These are phyloP conservation scores for Caradrina kadenii DNA, from an alignment of 2,888 invertebrate species.

Conservation along the genomic window DNA sequence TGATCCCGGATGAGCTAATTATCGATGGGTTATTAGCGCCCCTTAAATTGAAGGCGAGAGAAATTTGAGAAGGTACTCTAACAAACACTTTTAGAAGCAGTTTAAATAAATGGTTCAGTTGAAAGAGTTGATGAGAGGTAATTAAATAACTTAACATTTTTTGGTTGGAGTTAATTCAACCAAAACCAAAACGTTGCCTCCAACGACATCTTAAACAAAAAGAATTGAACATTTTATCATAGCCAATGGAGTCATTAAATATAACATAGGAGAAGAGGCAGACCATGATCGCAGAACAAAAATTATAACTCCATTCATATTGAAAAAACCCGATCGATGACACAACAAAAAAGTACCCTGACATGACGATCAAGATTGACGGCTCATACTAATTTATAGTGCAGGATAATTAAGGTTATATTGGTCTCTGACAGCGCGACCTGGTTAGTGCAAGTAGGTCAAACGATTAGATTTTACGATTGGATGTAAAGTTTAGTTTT, in stretches of 20 bases:
- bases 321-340: conserved; percentile 3
- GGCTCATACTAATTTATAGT: conserved; percentile 66
- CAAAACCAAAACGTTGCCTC: neutral
- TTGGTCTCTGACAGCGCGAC: conserved; percentile 70
- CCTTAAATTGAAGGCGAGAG: conserved; percentile 37
- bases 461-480: conserved; percentile 61
- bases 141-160: conserved; percentile 8
- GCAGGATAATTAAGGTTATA: conserved; percentile 71
- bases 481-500: conserved; percentile 53
- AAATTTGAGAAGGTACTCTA: conserved; percentile 46
- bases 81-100: conserved; percentile 27
- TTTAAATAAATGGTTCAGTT: conserved; percentile 20
- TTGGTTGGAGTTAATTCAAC: neutral
- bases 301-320: neutral
- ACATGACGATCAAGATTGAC: conserved; percentile 62
- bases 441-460: conserved; percentile 67
- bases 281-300: neutral
- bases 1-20: conserved; percentile 58
- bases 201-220: neutral
- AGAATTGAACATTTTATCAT: too few species aligned
- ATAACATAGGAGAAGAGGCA: neutral
- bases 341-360: conserved; percentile 22
- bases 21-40: conserved; percentile 56
- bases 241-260: neutral
- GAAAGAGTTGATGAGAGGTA: conserved; percentile 9